phyloP scores from a whole-genome alignment of 1,140 invertebrate species.

The Diabrotica undecimpunctata region DNA sequence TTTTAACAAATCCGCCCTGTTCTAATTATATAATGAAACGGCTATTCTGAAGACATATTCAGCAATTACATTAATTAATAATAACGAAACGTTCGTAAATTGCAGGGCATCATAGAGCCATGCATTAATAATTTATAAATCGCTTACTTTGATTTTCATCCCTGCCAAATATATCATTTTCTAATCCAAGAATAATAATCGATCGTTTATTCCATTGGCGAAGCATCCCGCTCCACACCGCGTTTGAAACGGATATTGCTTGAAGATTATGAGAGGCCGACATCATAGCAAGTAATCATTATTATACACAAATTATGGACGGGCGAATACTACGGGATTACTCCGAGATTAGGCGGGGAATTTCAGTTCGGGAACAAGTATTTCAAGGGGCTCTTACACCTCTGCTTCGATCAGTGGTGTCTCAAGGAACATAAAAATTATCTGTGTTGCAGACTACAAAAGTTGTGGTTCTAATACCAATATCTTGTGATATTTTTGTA shows the following conservation, averaged over 20 bases:
- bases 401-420: neutral
- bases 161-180: neutral
- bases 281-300: slow-evolving; percentile 7
- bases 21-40: no score
- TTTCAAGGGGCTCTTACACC: neutral
- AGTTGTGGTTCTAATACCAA: no score
- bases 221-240: neutral
- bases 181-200: neutral
- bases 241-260: neutral
- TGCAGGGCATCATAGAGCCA: no score
- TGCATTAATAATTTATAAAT: no score
- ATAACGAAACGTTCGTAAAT: no score
- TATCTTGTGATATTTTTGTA: no score
- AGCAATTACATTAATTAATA: no score
- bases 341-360: neutral
- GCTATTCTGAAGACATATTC: no score
- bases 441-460: no score
- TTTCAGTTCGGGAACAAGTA: neutral
- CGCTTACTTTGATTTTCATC: no score
- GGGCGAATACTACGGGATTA: slow-evolving; percentile 4
- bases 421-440: no score
- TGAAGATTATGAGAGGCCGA: slow-evolving; percentile 11
- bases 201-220: neutral
- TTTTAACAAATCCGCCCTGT: no score
- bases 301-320: slow-evolving; percentile 9